Conservation (phyloP, 1,140 invertebrate genomes). For the Zaprionus vittiger region DNA sequence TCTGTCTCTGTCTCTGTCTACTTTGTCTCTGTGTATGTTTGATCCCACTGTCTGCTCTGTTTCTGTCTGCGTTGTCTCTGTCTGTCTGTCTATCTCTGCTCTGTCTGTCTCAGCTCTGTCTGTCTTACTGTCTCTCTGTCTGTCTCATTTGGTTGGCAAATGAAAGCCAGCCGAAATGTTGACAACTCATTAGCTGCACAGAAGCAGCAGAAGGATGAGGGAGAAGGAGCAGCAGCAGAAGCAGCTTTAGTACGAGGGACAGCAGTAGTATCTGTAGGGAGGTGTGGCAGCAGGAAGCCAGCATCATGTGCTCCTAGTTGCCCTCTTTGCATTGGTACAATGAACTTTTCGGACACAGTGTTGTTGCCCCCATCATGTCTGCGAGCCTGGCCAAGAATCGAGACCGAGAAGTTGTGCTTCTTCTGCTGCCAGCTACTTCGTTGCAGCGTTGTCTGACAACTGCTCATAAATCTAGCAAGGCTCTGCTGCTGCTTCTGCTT, state of each 20-base stretch:
- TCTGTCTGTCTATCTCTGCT: neutral
- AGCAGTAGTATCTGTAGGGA: neutral
- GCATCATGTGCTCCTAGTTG: constrained; percentile 19
- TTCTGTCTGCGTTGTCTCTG: neutral
- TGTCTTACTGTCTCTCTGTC: neutral
- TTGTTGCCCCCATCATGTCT: constrained; percentile 39
- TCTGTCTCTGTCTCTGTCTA: neutral
- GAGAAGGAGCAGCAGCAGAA: neutral
- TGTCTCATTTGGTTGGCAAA: constrained; percentile 52
- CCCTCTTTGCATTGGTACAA: constrained; percentile 44
- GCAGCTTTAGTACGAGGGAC: neutral
- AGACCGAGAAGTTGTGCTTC: constrained; percentile 20
- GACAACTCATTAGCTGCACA: constrained; percentile 72
- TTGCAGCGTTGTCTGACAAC: constrained; percentile 57
- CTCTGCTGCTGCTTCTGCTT: neutral
- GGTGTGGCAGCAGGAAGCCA: neutral
- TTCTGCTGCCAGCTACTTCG: constrained; percentile 23
- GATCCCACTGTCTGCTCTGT: neutral
- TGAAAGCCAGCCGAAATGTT: constrained; percentile 58
- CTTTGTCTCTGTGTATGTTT: constrained; percentile 21
- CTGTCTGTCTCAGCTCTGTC: constrained; percentile 18
- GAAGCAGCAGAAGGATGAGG: neutral
- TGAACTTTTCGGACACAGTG: constrained; percentile 62
- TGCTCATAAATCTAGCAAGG: constrained; percentile 69
- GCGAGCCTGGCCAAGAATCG: constrained; percentile 31